Evolutionary conservation across 2,113 vertebrate genomes (phyloP), one percentile per base, ranked within the genome.

Genomic region (Proteles cristata): DNA sequence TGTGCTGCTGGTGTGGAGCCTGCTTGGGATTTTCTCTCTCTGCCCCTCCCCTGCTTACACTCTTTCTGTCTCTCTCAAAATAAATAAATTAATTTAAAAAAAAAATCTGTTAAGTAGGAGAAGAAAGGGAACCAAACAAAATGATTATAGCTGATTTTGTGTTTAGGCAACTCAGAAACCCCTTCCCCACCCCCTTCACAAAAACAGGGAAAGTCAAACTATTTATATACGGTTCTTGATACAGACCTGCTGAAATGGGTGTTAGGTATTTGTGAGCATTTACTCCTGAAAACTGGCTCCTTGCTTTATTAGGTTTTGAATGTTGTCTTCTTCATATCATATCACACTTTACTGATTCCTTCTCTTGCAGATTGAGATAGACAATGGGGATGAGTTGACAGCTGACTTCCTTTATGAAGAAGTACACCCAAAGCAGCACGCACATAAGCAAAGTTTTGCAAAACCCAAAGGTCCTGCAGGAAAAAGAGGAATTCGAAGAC

Each of bases 341-440:
- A 15, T 95, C 33, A 58, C 25, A 86, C 25, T 58, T 55, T 76
- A 19, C 19, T 89, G 0, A 90, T 89, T 79, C 1, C 1, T 53
- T 66, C 50, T 91, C 93, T 96, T 48, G 0, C 98, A 99, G 99
- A 97, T 99, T 94, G 99, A 99, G 99, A 99, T 99, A n/a, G 99
- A 99, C 92, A 98, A 99, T 2, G 99, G 99, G 11, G 99, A 99
- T 16, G 99, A 99, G 26, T 92, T 99, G 98, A 99, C 99, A 63
- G 97, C 99, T 45, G 99, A 99, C 53, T 99, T 99, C 96, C 98
- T 99, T 95, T 99, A 99, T 55, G 99, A 99, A 65, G 99, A 99
- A 98, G 99, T 99, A 76, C 99, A 99, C 96, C 99, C 99, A 55
- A 99, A 99, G 98, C 99, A 99, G 97, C 99, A 99, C 1, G 99